Evolutionary conservation across 2,797 vertebrate species (phyloP), one percentile per base, ranked within the genome.

Genomic region (Staurois parvus): DNA sequence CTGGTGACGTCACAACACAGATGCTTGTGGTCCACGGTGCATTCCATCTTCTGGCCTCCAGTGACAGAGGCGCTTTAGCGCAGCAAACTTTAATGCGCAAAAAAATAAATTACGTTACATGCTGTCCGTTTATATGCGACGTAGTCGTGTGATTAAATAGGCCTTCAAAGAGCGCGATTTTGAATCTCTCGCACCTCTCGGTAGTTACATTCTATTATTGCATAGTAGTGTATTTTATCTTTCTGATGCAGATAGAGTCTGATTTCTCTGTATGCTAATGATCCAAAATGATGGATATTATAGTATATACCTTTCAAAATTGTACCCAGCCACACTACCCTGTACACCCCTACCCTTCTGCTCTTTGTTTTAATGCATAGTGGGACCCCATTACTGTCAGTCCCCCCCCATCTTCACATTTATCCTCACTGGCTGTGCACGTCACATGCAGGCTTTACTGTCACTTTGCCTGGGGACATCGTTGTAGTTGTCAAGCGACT

Each of bases 391-490:
- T 4, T 34, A 40, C 7, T 24, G 12, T 42, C 40, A 4, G n/a
- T 40, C 45, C 26, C 32, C 21, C 30, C 45, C 32, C 13, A 34
- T 37, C 42, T 26, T 26, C 13, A 28, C 15, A 28, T 62, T 42
- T 24, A 40, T 67, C 52, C 76, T 19, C 73, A 42, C 48, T 67
- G 48, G 34, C 83, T 79, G 40, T 67, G n/a, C 70, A 80, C 77
- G 84, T 85, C 84, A 80, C 84, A 79, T 66, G 42, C 76, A 74
- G 77, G 70, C n/a, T n/a, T 73, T 85, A 85, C 80, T 75, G 84
- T 80, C 84, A 85, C 77, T 68, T 80, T 80, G 84, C 84, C 84
- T 80, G 84, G 21, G 77, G 84, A 66, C 72, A 85, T 17, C n/a
- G n/a, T n/a, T 85, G 76, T 67, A 62, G 68, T 70, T 85, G 84